These are phyloP conservation scores for Microcaecilia unicolor DNA, from an alignment of 2,797 vertebrate species.

Conservation along the genomic window DNA sequence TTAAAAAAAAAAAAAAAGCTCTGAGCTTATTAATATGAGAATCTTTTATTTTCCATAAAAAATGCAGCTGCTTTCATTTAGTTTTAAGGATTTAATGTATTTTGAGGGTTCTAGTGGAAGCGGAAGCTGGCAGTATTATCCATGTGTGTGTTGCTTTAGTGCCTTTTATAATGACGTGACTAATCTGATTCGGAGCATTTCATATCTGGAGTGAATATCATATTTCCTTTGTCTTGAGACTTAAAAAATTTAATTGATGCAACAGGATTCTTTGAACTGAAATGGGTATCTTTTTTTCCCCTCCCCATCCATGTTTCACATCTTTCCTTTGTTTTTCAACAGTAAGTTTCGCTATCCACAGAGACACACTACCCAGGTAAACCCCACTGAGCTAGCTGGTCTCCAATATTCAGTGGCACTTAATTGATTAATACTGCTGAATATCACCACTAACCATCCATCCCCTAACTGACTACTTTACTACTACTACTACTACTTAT, in stretches of 20 bases:
- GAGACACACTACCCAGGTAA: no score
- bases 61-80: slow-evolving; percentile 58
- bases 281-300: no score
- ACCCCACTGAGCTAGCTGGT: no score
- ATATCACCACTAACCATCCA: no score
- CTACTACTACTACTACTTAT: no score
- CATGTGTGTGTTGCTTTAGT: slow-evolving; percentile 42
- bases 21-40: slow-evolving; percentile 52
- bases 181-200: slow-evolving; percentile 34
- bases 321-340: no score
- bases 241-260: slow-evolving; percentile 46
- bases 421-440: no score
- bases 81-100: slow-evolving; percentile 56
- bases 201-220: slow-evolving; percentile 35
- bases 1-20: no score
- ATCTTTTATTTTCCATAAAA: slow-evolving; percentile 58
- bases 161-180: slow-evolving; percentile 41
- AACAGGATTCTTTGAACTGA: slow-evolving; percentile 27
- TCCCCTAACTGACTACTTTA: no score
- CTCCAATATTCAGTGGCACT: no score
- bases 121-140: slow-evolving; percentile 36
- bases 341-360: no score
- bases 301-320: no score
- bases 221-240: slow-evolving; percentile 42
- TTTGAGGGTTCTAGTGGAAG: slow-evolving; percentile 42